Evolutionary conservation across 2,888 invertebrate species (phyloP).

Genomic region (Mesoligia furuncula): DNA sequence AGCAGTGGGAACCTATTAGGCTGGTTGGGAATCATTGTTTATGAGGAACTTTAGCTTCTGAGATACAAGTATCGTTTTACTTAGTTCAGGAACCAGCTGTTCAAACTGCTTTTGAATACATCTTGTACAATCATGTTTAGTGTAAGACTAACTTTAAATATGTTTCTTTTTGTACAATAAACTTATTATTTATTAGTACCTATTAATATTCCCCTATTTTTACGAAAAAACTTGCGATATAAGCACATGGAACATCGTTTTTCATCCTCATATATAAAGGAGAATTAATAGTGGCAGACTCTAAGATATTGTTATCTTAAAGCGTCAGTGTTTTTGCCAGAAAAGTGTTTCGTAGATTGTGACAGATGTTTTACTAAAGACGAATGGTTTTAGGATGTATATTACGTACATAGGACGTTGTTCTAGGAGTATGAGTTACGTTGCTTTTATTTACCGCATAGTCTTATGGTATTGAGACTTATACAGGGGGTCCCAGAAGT

Average conservation of each 20-base stretch:
- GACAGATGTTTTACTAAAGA: constrained; percentile 45
- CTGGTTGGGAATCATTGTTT: no score
- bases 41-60: no score
- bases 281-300: constrained; percentile 51
- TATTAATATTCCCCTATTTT: background rate
- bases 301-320: constrained; percentile 44
- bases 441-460: background rate
- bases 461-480: no score
- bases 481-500: no score
- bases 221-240: background rate
- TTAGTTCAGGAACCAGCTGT: no score
- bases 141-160: no score
- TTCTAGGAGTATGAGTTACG: constrained; percentile 1
- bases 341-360: constrained; percentile 35
- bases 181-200: no score
- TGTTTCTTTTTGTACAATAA: no score
- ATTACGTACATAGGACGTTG: background rate
- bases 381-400: constrained; percentile 46
- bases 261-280: constrained; percentile 39
- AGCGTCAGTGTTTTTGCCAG: constrained; percentile 50
- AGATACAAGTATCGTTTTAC: no score
- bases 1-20: no score
- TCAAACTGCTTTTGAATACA: no score
- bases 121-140: no score
- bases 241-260: constrained; percentile 32